These are phyloP conservation scores for Montifringilla adamsi DNA, from an alignment of 2,113 vertebrate species.

Conservation along the genomic window DNA sequence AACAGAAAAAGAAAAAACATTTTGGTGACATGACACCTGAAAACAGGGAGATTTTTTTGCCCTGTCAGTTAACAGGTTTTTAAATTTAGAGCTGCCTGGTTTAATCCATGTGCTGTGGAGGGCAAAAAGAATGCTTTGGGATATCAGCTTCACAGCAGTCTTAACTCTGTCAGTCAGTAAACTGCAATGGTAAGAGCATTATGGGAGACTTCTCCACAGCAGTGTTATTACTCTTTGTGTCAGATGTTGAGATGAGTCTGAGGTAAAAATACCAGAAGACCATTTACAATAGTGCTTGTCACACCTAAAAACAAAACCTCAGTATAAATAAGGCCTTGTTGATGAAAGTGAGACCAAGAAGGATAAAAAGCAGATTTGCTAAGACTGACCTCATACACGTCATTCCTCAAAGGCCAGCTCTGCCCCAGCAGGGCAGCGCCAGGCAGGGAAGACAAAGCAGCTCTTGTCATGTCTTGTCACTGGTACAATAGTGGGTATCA, in stretches of 20 bases:
- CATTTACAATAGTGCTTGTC: background rate
- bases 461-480: constrained; percentile 41
- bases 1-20: background rate
- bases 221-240: background rate
- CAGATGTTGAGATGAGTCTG: background rate
- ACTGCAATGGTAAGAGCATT: background rate
- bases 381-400: background rate
- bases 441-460: constrained; percentile 32
- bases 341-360: constrained; percentile 7
- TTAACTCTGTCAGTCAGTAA: background rate
- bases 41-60: background rate
- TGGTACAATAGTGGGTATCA: constrained; percentile 28
- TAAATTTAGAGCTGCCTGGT: background rate
- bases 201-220: background rate
- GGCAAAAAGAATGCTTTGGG: background rate
- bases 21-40: background rate
- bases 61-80: background rate
- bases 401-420: constrained; percentile 28
- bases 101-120: background rate
- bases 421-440: constrained; percentile 38
- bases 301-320: background rate
- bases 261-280: background rate
- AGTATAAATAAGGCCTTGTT: constrained; percentile 36
- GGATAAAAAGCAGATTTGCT: constrained; percentile 44
- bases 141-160: background rate